phyloP scores from a whole-genome alignment of 2,113 vertebrate genomes.

The Telmatochromis sp. region DNA sequence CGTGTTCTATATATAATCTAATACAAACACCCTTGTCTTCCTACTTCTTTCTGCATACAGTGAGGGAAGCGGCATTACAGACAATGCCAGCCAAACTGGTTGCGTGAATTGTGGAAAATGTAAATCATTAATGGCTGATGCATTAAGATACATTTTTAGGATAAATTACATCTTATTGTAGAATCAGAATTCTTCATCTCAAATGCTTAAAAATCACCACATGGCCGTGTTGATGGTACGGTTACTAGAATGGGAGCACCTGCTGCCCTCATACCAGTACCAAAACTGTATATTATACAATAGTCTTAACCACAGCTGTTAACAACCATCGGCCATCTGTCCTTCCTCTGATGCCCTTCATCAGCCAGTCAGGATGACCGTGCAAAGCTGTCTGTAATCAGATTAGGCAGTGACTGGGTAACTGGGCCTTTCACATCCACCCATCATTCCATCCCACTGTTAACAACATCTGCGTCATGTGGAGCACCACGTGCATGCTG shows the following conservation, averaged over 20 bases:
- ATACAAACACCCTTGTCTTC: neutral
- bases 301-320: constrained; percentile 48
- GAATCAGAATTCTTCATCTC: neutral
- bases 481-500: constrained; percentile 44
- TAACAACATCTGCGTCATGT: constrained; percentile 50
- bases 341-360: constrained; percentile 19
- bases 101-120: neutral
- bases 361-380: neutral
- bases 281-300: constrained; percentile 45
- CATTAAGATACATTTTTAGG: fast-evolving
- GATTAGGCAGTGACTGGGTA: constrained; percentile 54
- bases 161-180: neutral
- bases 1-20: neutral
- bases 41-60: neutral
- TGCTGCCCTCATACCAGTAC: neutral
- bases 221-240: neutral
- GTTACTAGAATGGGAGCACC: neutral
- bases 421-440: constrained; percentile 37
- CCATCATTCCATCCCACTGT: constrained; percentile 32
- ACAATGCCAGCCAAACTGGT: neutral
- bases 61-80: neutral
- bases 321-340: constrained; percentile 43
- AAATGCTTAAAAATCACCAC: neutral
- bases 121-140: neutral
- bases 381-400: constrained; percentile 57